phyloP scores from a whole-genome alignment of 2,113 vertebrate species.

The Egretta garzetta region DNA sequence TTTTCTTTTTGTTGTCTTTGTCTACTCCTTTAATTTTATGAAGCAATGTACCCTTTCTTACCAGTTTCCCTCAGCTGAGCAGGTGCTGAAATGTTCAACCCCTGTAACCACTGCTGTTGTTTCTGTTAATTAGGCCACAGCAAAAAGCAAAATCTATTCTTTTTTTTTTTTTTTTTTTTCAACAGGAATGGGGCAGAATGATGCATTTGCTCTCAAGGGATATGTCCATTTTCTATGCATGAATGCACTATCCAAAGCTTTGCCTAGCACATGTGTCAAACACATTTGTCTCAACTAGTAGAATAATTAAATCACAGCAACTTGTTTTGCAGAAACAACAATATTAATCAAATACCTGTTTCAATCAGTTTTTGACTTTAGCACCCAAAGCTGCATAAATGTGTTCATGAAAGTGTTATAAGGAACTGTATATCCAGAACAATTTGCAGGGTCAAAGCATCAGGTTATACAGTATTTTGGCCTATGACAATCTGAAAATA shows the following conservation, averaged over 20 bases:
- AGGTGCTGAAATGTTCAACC: not conserved
- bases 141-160: not conserved
- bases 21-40: not conserved
- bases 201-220: constrained; percentile 2
- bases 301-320: not conserved
- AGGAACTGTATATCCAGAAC: not conserved
- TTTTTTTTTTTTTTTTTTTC: not conserved
- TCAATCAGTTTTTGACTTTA: not conserved
- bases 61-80: not conserved
- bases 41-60: not conserved
- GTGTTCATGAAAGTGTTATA: not conserved
- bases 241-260: constrained; percentile 9
- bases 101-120: not conserved
- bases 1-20: not conserved
- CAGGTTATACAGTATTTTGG: not conserved
- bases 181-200: not conserved
- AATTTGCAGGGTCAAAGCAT: not conserved
- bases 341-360: not conserved
- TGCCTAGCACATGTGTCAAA: not conserved
- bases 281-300: constrained; percentile 5
- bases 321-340: not conserved
- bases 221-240: not conserved
- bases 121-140: not conserved
- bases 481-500: not conserved
- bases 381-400: not conserved